phyloP scores from a whole-genome alignment of 2,888 invertebrate species.

The Orchestes rusci region DNA sequence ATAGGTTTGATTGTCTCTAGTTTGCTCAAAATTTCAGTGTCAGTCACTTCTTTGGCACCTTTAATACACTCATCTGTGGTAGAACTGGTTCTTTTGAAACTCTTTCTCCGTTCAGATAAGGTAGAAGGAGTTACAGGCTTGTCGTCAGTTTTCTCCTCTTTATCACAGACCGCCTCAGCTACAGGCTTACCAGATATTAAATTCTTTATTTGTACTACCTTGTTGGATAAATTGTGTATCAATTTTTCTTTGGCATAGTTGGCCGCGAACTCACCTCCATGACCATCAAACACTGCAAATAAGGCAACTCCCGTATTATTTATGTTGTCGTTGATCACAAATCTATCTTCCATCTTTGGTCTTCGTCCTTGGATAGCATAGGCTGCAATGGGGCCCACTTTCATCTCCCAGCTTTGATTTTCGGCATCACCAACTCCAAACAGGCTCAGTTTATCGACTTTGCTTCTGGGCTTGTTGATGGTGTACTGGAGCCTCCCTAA shows the following conservation, averaged over 20 bases:
- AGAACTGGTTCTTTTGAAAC: slow-evolving; percentile 58
- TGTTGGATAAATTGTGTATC: slow-evolving; percentile 70
- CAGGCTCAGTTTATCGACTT: slow-evolving; percentile 51
- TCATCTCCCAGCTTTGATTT: slow-evolving; percentile 66
- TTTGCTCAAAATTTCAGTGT: slow-evolving; percentile 59
- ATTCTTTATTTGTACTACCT: slow-evolving; percentile 66
- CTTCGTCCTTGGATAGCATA: slow-evolving; percentile 88
- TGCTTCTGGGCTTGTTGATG: slow-evolving; percentile 53
- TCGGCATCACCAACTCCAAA: slow-evolving; percentile 49
- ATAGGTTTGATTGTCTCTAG: slow-evolving; percentile 50
- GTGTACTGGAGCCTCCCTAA: slow-evolving; percentile 64
- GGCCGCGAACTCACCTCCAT: slow-evolving; percentile 92
- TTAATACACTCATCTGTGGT: slow-evolving; percentile 47
- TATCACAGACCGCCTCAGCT: slow-evolving; percentile 31
- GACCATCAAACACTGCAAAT: slow-evolving; percentile 92
- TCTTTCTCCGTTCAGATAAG: slow-evolving; percentile 51
- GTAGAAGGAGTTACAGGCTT: slow-evolving; percentile 37
- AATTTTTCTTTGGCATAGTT: slow-evolving; percentile 86
- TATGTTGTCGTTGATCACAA: slow-evolving; percentile 79
- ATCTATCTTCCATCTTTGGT: slow-evolving; percentile 91
- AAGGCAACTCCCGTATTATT: slow-evolving; percentile 79
- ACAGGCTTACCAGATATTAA: slow-evolving; percentile 53
- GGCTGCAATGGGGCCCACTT: slow-evolving; percentile 68
- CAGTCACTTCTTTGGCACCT: slow-evolving; percentile 53
- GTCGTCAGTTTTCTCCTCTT: slow-evolving; percentile 46